These are phyloP conservation scores for Oryzias melastigma DNA, from an alignment of 2,113 vertebrate species.

Conservation along the genomic window DNA sequence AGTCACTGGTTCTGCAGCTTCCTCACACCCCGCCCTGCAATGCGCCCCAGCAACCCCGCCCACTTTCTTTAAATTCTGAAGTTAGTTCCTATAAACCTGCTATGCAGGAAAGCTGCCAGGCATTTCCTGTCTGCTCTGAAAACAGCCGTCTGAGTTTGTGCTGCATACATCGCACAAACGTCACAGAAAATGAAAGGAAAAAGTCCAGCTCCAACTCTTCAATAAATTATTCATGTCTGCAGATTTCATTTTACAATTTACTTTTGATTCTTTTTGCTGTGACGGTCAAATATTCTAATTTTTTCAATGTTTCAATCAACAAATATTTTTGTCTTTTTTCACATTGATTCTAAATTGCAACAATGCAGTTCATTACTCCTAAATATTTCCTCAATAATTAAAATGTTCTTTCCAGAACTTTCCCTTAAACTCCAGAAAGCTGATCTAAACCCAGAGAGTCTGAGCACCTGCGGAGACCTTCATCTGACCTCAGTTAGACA, in stretches of 20 bases:
- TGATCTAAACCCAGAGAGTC: too few relatives aligned
- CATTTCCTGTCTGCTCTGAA: not conserved
- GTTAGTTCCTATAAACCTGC: not conserved
- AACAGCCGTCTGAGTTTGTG: not conserved
- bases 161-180: too few relatives aligned
- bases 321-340: too few relatives aligned
- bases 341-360: not conserved
- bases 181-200: too few relatives aligned
- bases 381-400: too few relatives aligned
- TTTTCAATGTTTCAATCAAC: too few relatives aligned
- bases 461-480: slow-evolving; percentile 25
- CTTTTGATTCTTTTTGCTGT: too few relatives aligned
- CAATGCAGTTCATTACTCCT: not conserved
- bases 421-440: too few relatives aligned
- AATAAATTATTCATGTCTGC: slow-evolving; percentile 14
- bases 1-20: slow-evolving; percentile 76
- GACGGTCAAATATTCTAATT: too few relatives aligned
- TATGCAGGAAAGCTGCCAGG: not conserved
- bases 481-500: slow-evolving; percentile 40
- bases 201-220: slow-evolving; percentile 25
- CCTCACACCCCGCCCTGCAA: slow-evolving; percentile 47
- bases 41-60: slow-evolving; percentile 47
- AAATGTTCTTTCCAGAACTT: too few relatives aligned
- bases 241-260: slow-evolving; percentile 18
- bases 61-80: slow-evolving; percentile 22